A percentile compares a stretch with the other conserved stretches of the same genome.
Conservation (phyloP, 2,113 vertebrate genomes). For the Micronycteris hirsuta region DNA sequence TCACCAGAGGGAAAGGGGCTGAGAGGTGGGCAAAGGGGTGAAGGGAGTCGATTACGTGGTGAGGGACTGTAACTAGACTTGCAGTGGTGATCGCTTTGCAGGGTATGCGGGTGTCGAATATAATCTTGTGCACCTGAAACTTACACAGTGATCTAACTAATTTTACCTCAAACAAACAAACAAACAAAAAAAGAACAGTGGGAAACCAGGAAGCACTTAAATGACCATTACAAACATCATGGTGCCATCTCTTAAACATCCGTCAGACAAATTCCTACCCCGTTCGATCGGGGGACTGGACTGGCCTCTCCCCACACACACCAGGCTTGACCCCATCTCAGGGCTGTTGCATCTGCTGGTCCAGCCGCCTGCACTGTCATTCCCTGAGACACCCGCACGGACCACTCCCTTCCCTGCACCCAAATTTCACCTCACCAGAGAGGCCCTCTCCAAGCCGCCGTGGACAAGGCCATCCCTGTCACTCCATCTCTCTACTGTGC, state of each 20-base stretch:
- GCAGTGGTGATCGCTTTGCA: neutral
- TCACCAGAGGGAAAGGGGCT: neutral
- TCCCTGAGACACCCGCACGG: neutral
- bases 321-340: accelerated
- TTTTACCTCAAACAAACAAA: neutral
- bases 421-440: neutral
- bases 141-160: neutral
- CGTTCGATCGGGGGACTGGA: neutral
- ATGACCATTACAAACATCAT: neutral
- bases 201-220: neutral
- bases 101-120: neutral
- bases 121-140: neutral
- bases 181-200: neutral
- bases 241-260: neutral
- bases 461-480: neutral
- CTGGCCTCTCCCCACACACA: neutral
- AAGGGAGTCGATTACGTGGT: neutral
- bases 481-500: neutral
- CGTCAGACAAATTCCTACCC: neutral
- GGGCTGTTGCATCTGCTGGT: accelerated
- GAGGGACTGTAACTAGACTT: neutral
- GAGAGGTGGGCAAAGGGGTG: neutral
- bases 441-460: neutral
- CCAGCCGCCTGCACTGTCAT: neutral
- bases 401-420: neutral